Evolutionary conservation across 1,140 invertebrate genomes (phyloP), one percentile per base, ranked within the genome.

Genomic region (Helicoverpa armigera): DNA sequence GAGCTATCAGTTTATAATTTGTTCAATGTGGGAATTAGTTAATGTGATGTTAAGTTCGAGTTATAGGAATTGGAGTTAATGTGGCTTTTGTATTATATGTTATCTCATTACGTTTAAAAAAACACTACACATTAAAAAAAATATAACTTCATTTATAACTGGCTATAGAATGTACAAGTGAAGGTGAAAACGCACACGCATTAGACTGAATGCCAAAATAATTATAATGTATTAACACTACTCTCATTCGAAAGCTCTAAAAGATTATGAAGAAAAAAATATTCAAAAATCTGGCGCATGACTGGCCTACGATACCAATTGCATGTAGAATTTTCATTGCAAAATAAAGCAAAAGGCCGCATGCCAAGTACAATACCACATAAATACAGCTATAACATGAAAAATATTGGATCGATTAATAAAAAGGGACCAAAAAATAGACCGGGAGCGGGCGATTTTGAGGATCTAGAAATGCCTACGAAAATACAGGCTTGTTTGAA

Each of bases 361-460:
- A 18, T 53, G 50, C 69, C 70, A 75, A 75, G 58, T 63, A 61
- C 73, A 61, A 75, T 61, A 60, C 56, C 16, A 58, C 73, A 61
- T 75, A 75, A 48, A 75, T 51, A 75, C 35, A 75, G 31, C 73
- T 75, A 75, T 75, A 72, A 51, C 69, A 72, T 75, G 56, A 43
- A 75, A 75, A 75, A 75, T 75, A 75, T 75, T 75, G 73, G 61
- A 75, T 61, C 73, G 73, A 61, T 75, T 75, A 75, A 75, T 12
- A 75, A 75, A 75, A 75, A 35, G 43, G 35, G 54, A 31, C 58
- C 7, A 75, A 75, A 61, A 29, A 61, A 14, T 43, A 73, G 53
- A 10, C 29, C 70, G 51, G 70, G 70, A 73, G 56, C 70, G 70
- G 58, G 58, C 70, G 53, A 73, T 73, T 73, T 73, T 51, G 70